Conservation (phyloP, 2,888 invertebrate species). For the Drosophila dives region DNA sequence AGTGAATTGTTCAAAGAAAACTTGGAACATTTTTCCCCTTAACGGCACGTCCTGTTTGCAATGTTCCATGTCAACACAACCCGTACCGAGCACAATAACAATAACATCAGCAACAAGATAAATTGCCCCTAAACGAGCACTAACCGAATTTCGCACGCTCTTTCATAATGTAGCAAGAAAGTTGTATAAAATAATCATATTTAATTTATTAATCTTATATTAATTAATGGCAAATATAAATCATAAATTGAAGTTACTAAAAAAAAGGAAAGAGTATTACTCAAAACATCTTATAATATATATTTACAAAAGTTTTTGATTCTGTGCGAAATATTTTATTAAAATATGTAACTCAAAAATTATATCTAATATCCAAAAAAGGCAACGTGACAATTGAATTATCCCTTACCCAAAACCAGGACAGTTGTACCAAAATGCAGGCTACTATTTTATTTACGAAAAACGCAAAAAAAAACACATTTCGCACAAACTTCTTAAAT, state of each 20-base stretch:
- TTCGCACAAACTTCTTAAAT: background rate
- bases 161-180: conserved; percentile 9
- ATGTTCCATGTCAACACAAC: conserved; percentile 45
- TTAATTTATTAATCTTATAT: background rate
- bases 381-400: background rate
- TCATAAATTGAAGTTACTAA: background rate
- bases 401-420: too few relatives aligned
- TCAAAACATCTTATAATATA: background rate
- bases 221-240: background rate
- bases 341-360: background rate
- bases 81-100: conserved; percentile 65
- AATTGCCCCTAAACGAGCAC: conserved; percentile 46
- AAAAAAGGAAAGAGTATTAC: background rate
- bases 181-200: background rate
- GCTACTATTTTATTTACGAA: background rate
- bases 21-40: conserved; percentile 63
- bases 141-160: conserved; percentile 58
- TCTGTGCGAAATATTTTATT: background rate
- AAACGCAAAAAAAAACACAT: background rate
- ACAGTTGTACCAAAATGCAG: background rate
- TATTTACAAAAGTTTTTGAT: background rate
- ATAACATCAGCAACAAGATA: conserved; percentile 61
- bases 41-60: conserved; percentile 55
- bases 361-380: background rate
- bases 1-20: conserved; percentile 77